These are phyloP conservation scores for Drosophila flavopinicola DNA, from an alignment of 2,888 invertebrate species.

Conservation along the genomic window DNA sequence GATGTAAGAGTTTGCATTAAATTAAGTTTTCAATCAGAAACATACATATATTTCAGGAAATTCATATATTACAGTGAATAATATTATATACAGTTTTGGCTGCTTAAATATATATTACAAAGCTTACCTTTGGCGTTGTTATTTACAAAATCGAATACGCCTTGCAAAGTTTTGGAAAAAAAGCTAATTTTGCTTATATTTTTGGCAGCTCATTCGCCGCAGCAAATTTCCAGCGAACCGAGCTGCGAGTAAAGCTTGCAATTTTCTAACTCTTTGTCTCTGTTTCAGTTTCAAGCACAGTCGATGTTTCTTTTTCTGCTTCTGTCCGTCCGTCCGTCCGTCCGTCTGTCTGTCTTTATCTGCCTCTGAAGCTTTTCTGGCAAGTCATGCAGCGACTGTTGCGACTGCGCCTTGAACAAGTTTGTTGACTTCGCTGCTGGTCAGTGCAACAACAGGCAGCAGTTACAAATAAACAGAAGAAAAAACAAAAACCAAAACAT, in stretches of 20 bases:
- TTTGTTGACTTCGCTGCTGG: constrained; percentile 66
- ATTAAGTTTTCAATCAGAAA: too few species aligned
- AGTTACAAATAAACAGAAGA: constrained; percentile 11
- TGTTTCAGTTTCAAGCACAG: constrained; percentile 6
- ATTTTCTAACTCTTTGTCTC: constrained; percentile 33
- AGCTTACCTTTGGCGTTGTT: too few species aligned
- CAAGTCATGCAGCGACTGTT: constrained; percentile 53
- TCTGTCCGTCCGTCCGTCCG: constrained; percentile 8
- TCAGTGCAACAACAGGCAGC: constrained; percentile 49
- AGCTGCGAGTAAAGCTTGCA: constrained; percentile 27
- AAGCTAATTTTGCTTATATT: constrained; percentile 25
- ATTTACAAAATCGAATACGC: too few species aligned
- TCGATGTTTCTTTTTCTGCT: constrained; percentile 24
- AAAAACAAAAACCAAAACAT: constrained; percentile 7
- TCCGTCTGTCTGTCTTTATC: constrained; percentile 10
- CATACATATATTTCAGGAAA: too few species aligned
- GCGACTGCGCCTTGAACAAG: constrained; percentile 65
- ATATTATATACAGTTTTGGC: too few species aligned
- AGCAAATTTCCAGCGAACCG: constrained; percentile 32
- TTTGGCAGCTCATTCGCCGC: constrained; percentile 12
- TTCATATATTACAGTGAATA: too few species aligned
- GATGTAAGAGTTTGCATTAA: too few species aligned
- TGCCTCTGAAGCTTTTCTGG: constrained; percentile 45
- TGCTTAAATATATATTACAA: too few species aligned
- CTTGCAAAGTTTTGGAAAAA: too few species aligned